These are phyloP conservation scores for Mesochorus sp. DNA, from an alignment of 2,888 invertebrate species.

Conservation along the genomic window DNA sequence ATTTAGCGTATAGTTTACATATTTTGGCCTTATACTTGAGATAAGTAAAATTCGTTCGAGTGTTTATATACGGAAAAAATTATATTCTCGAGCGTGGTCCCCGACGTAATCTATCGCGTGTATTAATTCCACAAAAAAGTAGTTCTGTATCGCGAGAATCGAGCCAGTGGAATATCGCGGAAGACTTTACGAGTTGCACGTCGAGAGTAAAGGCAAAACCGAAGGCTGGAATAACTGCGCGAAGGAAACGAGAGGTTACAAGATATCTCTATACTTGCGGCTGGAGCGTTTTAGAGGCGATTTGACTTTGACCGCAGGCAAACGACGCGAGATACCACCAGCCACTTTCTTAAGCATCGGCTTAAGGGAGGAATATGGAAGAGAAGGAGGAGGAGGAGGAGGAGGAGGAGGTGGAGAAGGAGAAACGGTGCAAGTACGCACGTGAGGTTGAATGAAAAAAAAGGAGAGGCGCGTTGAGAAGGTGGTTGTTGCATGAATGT, in stretches of 20 bases:
- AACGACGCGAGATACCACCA: constrained; percentile 75
- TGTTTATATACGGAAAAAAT: too few species aligned
- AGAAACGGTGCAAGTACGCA: constrained; percentile 43
- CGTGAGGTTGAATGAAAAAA: constrained; percentile 19
- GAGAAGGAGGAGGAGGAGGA: constrained; percentile 22
- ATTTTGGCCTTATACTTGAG: too few species aligned
- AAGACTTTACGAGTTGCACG: constrained; percentile 16
- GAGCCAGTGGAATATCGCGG: too few species aligned
- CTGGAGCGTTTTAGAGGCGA: constrained; percentile 77
- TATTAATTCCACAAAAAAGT: too few species aligned
- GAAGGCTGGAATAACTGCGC: constrained; percentile 17
- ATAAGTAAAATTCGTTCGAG: too few species aligned
- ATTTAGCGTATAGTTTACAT: too few species aligned
- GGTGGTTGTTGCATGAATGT: neutral
- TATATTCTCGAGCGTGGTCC: too few species aligned
- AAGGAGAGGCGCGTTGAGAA: constrained; percentile 35
- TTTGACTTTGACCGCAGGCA: constrained; percentile 78
- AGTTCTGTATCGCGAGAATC: neutral
- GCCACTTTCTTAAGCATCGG: constrained; percentile 77
- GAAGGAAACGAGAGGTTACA: constrained; percentile 47
- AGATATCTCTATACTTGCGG: constrained; percentile 69
- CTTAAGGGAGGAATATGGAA: constrained; percentile 66
- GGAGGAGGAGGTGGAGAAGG: constrained; percentile 27
- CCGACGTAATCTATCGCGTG: too few species aligned
- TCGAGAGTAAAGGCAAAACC: too few species aligned